phyloP scores from a whole-genome alignment of 1,140 invertebrate species.

The Tetramorium simillimum region DNA sequence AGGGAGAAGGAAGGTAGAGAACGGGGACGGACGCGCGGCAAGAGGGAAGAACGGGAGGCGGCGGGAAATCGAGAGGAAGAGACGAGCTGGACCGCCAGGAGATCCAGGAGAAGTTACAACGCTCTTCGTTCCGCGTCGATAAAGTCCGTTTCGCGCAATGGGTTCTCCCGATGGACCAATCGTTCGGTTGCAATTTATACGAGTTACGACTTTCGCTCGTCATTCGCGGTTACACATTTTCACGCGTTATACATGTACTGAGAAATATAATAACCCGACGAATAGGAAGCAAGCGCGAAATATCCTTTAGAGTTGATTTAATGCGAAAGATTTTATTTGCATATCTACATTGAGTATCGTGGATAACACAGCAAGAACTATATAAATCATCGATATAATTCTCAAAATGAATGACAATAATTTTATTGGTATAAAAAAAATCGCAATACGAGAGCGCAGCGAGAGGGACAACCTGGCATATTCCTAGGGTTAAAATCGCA shows the following conservation, averaged over 20 bases:
- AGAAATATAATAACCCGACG: background rate
- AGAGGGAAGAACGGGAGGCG: background rate
- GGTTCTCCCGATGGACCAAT: conserved; percentile 10
- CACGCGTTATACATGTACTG: background rate
- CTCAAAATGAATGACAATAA: background rate
- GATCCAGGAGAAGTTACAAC: conserved; percentile 26
- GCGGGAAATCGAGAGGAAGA: conserved; percentile 2
- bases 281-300: background rate
- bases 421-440: background rate
- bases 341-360: background rate
- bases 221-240: background rate
- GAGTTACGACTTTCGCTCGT: background rate
- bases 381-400: background rate
- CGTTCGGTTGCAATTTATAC: background rate
- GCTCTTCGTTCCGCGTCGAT: background rate
- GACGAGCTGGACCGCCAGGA: conserved; percentile 23
- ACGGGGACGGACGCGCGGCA: background rate
- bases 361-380: background rate
- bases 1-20: background rate
- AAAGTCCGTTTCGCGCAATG: background rate
- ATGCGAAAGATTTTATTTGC: background rate
- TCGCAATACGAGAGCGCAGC: background rate
- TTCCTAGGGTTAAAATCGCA: conserved; percentile 17
- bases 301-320: background rate
- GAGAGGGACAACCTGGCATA: background rate